Evolutionary conservation across 30 jellyfish, hydroid and myxozoan genomes (phyloP), one percentile per base, ranked within the genome.

Genomic region (Mastigias papua): DNA sequence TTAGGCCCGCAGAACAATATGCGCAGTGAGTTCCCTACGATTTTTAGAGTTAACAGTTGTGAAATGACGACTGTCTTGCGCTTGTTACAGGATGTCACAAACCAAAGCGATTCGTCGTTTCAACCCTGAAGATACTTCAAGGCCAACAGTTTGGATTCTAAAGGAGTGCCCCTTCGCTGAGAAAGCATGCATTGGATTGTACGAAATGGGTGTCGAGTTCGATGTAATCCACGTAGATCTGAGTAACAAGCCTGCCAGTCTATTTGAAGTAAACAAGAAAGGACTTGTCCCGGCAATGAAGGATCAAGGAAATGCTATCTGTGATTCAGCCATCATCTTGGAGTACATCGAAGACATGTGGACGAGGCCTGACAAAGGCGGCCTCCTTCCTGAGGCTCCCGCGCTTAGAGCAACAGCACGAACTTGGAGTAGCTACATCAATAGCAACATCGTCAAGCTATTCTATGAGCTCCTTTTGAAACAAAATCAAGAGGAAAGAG

Each of bases 231-330:
- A 79, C 20, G 89, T 89, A 1, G 89, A 89, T 29, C 79, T 63
- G 58, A 29, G 57, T n/a, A 80, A 89, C 72, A 89, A 89, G 61
- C 92, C 92, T 35, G 84, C 89, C 19, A 81, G 89, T 73, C 50
- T 89, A 48, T 80, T 89, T 58, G 87, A 80, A 73, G 92, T 89
- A n/a, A 89, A 89, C 86, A 49, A 60, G 49, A 80, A 73, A 34
- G 97, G 97, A 42, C 92, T 79, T n/a, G 97, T 89, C 1, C 97
- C 97, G 6, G 92, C 92, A 9, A 79, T 89, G 87, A 64, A 80
- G 32, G 97, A 89, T 31, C 89, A 72, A 72, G 93, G 93, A n/a
- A 31, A 75, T 31, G 51, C 78, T 34, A 23, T 89, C 7, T 25
- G 42, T 17, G 97, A 89, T 23, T 89, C 97, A 13, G 50, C 61